Percentiles rank a stretch among this genome's conserved stretches.
Conservation (phyloP, 2,797 vertebrate genomes). For the Uromys caudimaculatus region DNA sequence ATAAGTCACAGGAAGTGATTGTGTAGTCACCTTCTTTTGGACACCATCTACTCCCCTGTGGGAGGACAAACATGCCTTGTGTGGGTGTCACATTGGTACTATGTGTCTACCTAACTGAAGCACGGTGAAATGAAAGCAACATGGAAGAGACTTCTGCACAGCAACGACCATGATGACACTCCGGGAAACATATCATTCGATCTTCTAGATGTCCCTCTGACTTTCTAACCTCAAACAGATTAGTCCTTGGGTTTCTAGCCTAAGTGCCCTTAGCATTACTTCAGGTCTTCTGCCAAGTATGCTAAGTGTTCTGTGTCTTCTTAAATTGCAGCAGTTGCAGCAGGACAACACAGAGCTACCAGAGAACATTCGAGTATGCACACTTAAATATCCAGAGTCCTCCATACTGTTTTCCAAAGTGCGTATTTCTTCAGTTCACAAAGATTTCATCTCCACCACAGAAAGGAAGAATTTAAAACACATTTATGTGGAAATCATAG, state of each 20-base stretch:
- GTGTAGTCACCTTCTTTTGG: not conserved
- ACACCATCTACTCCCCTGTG: not conserved
- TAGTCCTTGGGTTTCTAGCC: constrained; percentile 37
- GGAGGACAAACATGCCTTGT: not conserved
- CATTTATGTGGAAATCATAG: not conserved
- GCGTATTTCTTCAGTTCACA: not conserved
- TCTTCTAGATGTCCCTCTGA: constrained; percentile 51
- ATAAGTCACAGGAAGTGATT: not conserved
- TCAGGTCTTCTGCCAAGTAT: constrained; percentile 54
- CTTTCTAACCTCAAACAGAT: constrained; percentile 42
- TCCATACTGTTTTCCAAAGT: constrained; percentile 5
- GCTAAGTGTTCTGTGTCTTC: constrained; percentile 55
- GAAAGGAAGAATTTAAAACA: constrained; percentile 50
- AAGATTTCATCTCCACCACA: not conserved
- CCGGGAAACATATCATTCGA: not conserved
- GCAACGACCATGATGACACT: not conserved
- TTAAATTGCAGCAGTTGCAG: constrained; percentile 30
- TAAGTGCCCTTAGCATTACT: constrained; percentile 58
- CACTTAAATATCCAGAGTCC: not conserved
- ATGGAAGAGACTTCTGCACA: not conserved
- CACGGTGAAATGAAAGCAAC: not conserved
- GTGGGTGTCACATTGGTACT: not conserved
- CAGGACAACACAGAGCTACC: not conserved
- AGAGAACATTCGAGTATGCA: not conserved
- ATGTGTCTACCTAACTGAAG: not conserved